Evolutionary conservation across 2,888 invertebrate genomes (phyloP), one percentile per base, ranked within the genome.

Genomic region (Adelognathus sp.): DNA sequence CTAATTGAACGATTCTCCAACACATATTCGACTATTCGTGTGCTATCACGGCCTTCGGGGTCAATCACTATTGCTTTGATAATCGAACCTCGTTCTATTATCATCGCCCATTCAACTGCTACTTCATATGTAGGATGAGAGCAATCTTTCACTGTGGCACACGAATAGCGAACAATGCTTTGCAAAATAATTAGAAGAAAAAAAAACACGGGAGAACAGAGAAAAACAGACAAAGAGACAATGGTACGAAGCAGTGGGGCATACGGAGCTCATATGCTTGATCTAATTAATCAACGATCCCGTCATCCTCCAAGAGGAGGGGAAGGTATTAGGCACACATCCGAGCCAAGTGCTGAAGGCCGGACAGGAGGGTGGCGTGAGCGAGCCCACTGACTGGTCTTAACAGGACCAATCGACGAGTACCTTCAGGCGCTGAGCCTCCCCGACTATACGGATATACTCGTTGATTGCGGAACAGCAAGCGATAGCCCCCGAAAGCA

Each of bases 211-310:
- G 63, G 11, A 63, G 9, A 41, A 29, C 6, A 21, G 21, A n/a
- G 24, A 36, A 31, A 64, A 64, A 64, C 14, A 24, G 18, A 33
- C 6, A 18, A 29, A 31, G 39, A 44, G 27, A 44, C 5, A 36
- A 36, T 11, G 11, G 27, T 1, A 4, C 3, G 33, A 0, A 27
- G 14, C 24, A 16, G 16, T 16, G 14, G 11, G 9, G 39, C n/a
- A 11, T 2, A 50, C 52, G 50, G 54, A 72, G 72, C 54, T 83
- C 80, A 76, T 77, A 71, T 80, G 83, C 86, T 86, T 84, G 86
- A 85, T 87, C 88, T 87, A 88, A 87, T 88, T 88, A 88, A 86
- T 88, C 87, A 86, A 80, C 86, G 86, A 86, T 76, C 85, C 82
- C 85, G 83, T 84, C 80, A 82, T 83, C 80, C 80, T 70, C 72